Evolutionary conservation across 30 jellyfish, hydroid and myxozoan genomes (phyloP), one percentile per base, ranked within the genome.

Genomic region (Cassiopea xamachana): DNA sequence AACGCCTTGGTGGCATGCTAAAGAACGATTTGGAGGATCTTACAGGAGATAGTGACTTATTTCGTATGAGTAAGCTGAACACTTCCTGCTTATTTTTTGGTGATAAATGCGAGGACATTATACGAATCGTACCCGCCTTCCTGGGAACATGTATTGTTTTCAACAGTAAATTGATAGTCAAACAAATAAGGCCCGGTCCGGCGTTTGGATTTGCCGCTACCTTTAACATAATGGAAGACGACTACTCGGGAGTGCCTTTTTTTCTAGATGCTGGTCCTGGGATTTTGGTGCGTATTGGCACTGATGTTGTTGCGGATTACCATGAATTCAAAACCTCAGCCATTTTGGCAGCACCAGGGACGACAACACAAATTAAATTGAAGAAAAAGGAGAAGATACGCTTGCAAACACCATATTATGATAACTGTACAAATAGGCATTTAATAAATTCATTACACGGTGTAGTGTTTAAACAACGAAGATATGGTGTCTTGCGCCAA

Each of bases 291-390:
- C 74, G 74, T 13, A 14, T 64, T 64, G 27, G 74, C 6, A 9
- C 74, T 13, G 74, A 64, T 64, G 2, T 17, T 2, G 43, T 2
- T 2, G 2, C 27, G 74, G 43, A 64, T 17, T 64, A 64, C 43
- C 74, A 64, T 17, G 74, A 64, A 9, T 64, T 64, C 19, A 64
- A 64, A 14, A 64, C 8, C 15, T 13, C 43, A 5, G 74, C 74
- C 19, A 64, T 64, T 64, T 13, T 13, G 43, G 74, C 74, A 64
- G 74, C 74, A 64, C 74, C 74, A 5, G 74, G 74, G 74, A 64
- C 15, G 74, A 2, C 15, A 9, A 64, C 74, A 13, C 74, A 64
- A 14, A 64, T 64, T 2, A 64, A 64, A 14, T 27, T 64, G 74
- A 64, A 64, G 27, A 13, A 64, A 14, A 64, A 64, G 74, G 2